Base-by-base conservation (phyloP, 2,113 vertebrate species). In the Cinclus cinclus region DNA sequence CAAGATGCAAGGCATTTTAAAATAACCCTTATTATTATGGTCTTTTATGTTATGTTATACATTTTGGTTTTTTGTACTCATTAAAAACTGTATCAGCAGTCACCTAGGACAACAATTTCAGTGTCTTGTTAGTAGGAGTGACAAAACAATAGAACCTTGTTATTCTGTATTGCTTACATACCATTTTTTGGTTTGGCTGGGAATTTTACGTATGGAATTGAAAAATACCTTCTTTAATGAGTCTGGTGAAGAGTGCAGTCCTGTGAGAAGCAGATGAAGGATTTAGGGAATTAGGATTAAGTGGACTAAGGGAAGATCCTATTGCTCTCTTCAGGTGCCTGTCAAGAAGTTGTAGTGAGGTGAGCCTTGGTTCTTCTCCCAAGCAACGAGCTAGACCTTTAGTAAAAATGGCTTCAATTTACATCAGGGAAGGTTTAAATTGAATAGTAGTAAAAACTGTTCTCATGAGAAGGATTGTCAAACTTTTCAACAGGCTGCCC, bases 1-100 rank as follows among this genome's bases (percentile, higher is more conserved):
- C 41, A 84, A 85, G 78, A 85, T 87, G 41, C 63, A 86, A 92
- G 92, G 30, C 94, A 74, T 42, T 56, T 60, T 89, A 62, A 79
- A 49, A 31, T 7, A n/a, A 39, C 3, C 1, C 4, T 46, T 46
- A 79, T 47, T 44, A 18, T 50, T 44, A 33, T 41, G 4, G 3
- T 69, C 3, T 20, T 9, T 25, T 69, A 49, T 81, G 12, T 23
- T 73, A 24, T 14, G 6, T 17, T 68, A 35, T 41, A 15, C 4
- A 25, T 42, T 74, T 39, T 39, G 2, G 15, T 73, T 80, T 70
- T 37, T 41, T 46, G 3, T 80, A 14, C 47, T 87, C 49, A 39
- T n/a, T 58, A 47, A 60, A 30, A 42, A 37, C 7, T 5, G 3
- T 50, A 65, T 56, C 13, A 44, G 11, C 20, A 65, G 37, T 24